Conservation (phyloP, 2,888 invertebrate species). For the Drosophila rellima region DNA sequence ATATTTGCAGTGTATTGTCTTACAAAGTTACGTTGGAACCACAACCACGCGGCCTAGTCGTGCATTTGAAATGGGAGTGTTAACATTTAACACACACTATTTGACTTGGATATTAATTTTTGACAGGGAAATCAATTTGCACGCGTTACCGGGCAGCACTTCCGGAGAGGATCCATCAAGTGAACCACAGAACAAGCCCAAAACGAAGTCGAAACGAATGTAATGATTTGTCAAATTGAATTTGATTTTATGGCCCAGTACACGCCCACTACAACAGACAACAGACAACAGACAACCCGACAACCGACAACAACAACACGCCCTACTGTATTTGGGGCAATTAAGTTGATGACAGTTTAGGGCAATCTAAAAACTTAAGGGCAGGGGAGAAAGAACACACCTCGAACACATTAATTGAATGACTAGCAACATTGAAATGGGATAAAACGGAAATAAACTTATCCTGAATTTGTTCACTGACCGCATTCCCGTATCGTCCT, state of each 20-base stretch:
- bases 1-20: slow-evolving; percentile 61
- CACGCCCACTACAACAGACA: slow-evolving; percentile 38
- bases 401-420: slow-evolving; percentile 44
- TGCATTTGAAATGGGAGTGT: slow-evolving; percentile 56
- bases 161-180: slow-evolving; percentile 47
- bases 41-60: slow-evolving; percentile 28
- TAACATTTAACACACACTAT: slow-evolving; percentile 49
- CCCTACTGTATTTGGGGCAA: slow-evolving; percentile 71
- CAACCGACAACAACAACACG: slow-evolving; percentile 24
- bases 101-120: slow-evolving; percentile 66
- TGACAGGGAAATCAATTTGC: slow-evolving; percentile 72
- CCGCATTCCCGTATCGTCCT: slow-evolving; percentile 11
- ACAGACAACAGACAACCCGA: slow-evolving; percentile 15
- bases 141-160: slow-evolving; percentile 31
- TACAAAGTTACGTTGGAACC: slow-evolving; percentile 38
- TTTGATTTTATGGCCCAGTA: slow-evolving; percentile 54
- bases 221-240: slow-evolving; percentile 63
- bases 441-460: slow-evolving; percentile 42
- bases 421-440: slow-evolving; percentile 12
- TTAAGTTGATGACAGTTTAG: slow-evolving; percentile 77
- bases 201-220: slow-evolving; percentile 22
- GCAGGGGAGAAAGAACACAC: slow-evolving; percentile 39
- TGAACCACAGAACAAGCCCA: slow-evolving; percentile 14
- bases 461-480: slow-evolving; percentile 8
- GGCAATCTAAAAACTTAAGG: slow-evolving; percentile 51